Evolutionary conservation across 1,140 invertebrate genomes (phyloP), one percentile per base, ranked within the genome.

Genomic region (Thaumetopoea pityocampa): DNA sequence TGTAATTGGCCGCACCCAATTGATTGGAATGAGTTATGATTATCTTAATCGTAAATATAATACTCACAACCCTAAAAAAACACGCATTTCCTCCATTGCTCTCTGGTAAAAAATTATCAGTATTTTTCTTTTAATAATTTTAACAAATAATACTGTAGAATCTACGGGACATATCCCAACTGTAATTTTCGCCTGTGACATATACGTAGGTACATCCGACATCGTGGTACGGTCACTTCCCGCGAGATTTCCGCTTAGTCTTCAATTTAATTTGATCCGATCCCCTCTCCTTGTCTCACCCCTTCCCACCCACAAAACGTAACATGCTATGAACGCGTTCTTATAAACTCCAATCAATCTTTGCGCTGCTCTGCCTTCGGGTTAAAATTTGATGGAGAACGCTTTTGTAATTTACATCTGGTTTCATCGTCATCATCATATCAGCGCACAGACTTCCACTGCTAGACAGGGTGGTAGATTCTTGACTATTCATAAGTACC

Each of bases 231-330:
- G 50, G 49, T 61, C 53, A 61, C 37, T 51, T 37, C 32, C 49
- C 48, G 47, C 45, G 44, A 50, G 47, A 32, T 49, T 58, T 51
- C 38, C 48, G 59, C 51, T 62, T 54, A 62, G 51, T 63, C 58
- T 55, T 63, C 59, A 63, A 58, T 63, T 63, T 63, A 58, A 63
- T 63, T 58, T 58, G 45, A 63, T 58, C 54, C 50, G 50, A 40
- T 14, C 37, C 20, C 37, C 29, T 12, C 37, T 32, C 23, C 34
- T 44, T 54, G 41, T 45, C 46, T 28, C 8, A 14, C 37, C 36
- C 23, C 34, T 44, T 54, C 44, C 48, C 46, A 28, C 8, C 15
- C 3, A 14, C 14, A 27, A 40, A 38, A 44, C 51, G 51, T 48
- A 52, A 63, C 59, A 54, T 50, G 47, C 54, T 36, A 50, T 53